These are phyloP conservation scores for Papilio glaucus DNA, from an alignment of 1,140 invertebrate genomes.

Conservation along the genomic window DNA sequence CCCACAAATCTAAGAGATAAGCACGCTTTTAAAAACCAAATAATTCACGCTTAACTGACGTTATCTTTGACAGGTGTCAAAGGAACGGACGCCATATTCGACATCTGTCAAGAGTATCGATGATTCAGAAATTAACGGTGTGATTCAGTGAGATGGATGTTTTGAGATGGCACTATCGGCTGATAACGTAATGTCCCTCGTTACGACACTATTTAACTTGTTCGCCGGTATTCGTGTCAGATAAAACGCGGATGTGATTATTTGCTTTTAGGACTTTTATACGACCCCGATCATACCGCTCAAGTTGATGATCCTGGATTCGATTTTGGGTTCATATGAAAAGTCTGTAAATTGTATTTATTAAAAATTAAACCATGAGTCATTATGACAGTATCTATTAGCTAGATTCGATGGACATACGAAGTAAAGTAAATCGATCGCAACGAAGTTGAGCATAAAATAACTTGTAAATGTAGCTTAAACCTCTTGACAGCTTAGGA, in stretches of 20 bases:
- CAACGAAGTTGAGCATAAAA: no score
- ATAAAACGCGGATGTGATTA: slow-evolving; percentile 22
- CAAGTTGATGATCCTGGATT: no score
- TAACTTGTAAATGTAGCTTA: no score
- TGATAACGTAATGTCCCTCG: slow-evolving; percentile 38
- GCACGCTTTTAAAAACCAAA: slow-evolving; percentile 39
- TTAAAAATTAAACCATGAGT: no score
- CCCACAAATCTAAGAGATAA: slow-evolving; percentile 37
- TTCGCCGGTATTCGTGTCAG: slow-evolving; percentile 10
- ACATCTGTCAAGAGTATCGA: slow-evolving; percentile 59
- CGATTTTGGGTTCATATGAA: no score
- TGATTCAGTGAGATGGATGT: slow-evolving; percentile 41
- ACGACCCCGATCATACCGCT: background rate
- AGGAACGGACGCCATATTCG: slow-evolving; percentile 40
- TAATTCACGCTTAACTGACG: slow-evolving; percentile 51
- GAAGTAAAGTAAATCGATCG: no score
- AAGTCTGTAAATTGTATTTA: no score
- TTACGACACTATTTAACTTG: slow-evolving; percentile 35
- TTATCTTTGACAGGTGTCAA: slow-evolving; percentile 45
- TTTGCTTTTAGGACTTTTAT: background rate
- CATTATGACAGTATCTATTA: no score
- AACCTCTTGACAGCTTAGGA: no score
- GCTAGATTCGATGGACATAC: no score
- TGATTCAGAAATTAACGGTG: slow-evolving; percentile 49
- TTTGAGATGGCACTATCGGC: slow-evolving; percentile 30